A percentile compares a stretch with the other conserved stretches of the same genome.
These are phyloP conservation scores for Physella acuta DNA, from an alignment of 1,140 invertebrate species.

Conservation along the genomic window DNA sequence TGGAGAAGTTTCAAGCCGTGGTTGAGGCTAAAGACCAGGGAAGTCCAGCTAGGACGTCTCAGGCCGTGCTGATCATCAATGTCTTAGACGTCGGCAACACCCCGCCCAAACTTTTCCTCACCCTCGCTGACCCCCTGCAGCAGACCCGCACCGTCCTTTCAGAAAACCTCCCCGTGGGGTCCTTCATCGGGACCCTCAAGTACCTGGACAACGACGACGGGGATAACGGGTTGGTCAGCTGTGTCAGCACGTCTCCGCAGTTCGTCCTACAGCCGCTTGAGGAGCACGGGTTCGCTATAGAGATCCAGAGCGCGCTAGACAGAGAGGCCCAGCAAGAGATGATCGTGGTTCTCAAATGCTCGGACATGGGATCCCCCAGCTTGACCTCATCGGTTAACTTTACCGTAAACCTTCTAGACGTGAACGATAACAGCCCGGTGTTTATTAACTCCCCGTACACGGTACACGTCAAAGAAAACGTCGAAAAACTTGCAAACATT, in stretches of 20 bases:
- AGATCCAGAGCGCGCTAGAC: slow-evolving; percentile 69
- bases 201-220: slow-evolving; percentile 86
- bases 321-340: slow-evolving; percentile 81
- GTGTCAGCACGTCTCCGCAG: slow-evolving; percentile 59
- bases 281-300: slow-evolving; percentile 15
- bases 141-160: slow-evolving; percentile 68
- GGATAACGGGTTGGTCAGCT: slow-evolving; percentile 71
- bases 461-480: slow-evolving; percentile 33
- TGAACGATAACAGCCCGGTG: slow-evolving; percentile 39
- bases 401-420: slow-evolving; percentile 38
- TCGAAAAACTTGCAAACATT: slow-evolving; percentile 16
- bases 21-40: slow-evolving; percentile 32
- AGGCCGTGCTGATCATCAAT: slow-evolving; percentile 16
- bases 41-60: slow-evolving; percentile 10
- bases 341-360: slow-evolving; percentile 79
- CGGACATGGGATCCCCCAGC: slow-evolving; percentile 68
- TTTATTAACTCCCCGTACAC: slow-evolving; percentile 35
- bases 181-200: slow-evolving; percentile 79
- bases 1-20: slow-evolving; percentile 26
- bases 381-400: slow-evolving; percentile 40
- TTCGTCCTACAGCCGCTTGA: slow-evolving; percentile 18
- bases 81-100: slow-evolving; percentile 29
- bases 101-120: slow-evolving; percentile 18
- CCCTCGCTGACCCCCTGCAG: slow-evolving; percentile 13
- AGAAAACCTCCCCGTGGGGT: slow-evolving; percentile 86